Evolutionary conservation across 2,888 invertebrate species (phyloP).

Genomic region (Heliconius sara): DNA sequence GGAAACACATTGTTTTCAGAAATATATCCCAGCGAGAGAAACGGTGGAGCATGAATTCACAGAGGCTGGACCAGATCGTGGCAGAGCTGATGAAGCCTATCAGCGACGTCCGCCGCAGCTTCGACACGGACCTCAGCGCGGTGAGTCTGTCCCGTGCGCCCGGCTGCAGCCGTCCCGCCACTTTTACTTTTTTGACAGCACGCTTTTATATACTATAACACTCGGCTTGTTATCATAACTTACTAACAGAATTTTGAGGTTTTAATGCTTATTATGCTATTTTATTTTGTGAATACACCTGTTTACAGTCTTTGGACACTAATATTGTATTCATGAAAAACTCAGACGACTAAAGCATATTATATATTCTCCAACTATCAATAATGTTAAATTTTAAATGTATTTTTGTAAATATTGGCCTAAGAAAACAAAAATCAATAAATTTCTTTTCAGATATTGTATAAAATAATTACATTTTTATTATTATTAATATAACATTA

Average conservation of each 20-base stretch:
- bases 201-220: slow-evolving; percentile 13
- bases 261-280: not conserved
- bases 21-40: slow-evolving; percentile 66
- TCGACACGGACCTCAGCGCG: slow-evolving; percentile 76
- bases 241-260: not conserved
- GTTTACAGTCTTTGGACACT: not conserved
- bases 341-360: not conserved
- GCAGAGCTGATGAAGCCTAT: slow-evolving; percentile 77
- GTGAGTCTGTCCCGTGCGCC: slow-evolving; percentile 59
- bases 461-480: slow-evolving; percentile 6
- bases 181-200: slow-evolving; percentile 33
- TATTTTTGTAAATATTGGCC: slow-evolving; percentile 8
- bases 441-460: not conserved
- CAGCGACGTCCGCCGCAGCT: slow-evolving; percentile 71
- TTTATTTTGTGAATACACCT: not conserved
- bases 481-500: not conserved
- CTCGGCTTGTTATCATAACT: not conserved
- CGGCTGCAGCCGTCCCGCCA: slow-evolving; percentile 32
- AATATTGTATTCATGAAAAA: not conserved
- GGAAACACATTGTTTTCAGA: slow-evolving; percentile 70
- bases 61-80: slow-evolving; percentile 74
- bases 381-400: not conserved
- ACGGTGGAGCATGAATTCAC: slow-evolving; percentile 79
- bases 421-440: not conserved
- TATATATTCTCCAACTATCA: not conserved